Conservation (phyloP, 2,888 invertebrate species). For the Acanthacorydalis orientalis region DNA sequence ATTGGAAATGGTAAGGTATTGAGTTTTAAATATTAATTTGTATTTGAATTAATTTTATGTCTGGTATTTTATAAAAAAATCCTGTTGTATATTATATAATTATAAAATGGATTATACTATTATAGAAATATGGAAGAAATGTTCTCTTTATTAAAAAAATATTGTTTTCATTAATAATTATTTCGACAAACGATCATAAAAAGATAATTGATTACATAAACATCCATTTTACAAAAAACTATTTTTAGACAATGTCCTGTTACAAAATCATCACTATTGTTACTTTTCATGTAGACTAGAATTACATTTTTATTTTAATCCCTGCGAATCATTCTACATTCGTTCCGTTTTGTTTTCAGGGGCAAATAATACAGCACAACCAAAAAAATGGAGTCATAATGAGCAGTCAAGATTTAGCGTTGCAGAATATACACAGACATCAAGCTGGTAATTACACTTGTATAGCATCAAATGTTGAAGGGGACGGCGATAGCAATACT, state of each 20-base stretch:
- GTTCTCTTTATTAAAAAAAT: too few species aligned
- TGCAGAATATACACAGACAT: constrained; percentile 61
- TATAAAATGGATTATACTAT: too few species aligned
- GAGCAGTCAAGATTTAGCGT: constrained; percentile 62
- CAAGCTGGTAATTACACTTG: constrained; percentile 81
- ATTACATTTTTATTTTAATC: not conserved
- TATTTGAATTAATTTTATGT: too few species aligned
- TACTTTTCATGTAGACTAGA: not conserved
- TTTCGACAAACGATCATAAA: too few species aligned
- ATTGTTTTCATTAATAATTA: too few species aligned
- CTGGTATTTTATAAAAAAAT: too few species aligned
- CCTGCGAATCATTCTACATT: not conserved
- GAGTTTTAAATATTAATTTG: too few species aligned
- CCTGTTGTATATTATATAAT: too few species aligned
- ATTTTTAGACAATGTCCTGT: not conserved
- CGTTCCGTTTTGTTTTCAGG: constrained; percentile 32
- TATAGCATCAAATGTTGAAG: constrained; percentile 80
- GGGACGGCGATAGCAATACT: constrained; percentile 68
- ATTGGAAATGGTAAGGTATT: too few species aligned
- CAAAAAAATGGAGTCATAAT: constrained; percentile 76
- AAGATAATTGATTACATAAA: too few species aligned
- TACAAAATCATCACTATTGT: not conserved
- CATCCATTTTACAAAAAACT: not conserved
- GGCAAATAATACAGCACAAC: constrained; percentile 70
- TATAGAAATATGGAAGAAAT: too few species aligned